Evolutionary conservation across 2,113 vertebrate species (phyloP).

Genomic region (Ceyx cyanopectus): DNA sequence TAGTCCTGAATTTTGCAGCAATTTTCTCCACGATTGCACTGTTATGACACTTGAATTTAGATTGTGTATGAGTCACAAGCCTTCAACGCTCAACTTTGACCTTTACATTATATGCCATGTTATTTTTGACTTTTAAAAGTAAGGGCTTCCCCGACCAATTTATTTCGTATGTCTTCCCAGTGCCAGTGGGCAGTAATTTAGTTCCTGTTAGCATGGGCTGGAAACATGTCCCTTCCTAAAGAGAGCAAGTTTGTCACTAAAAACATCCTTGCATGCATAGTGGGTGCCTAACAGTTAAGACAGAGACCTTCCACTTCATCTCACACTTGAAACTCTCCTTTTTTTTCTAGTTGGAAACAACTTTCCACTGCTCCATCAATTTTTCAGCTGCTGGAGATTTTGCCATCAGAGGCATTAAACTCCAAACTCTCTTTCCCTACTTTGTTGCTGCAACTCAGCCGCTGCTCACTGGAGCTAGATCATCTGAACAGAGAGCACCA

Average conservation of each 20-base stretch:
- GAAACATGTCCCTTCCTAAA: background rate
- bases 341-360: background rate
- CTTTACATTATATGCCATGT: background rate
- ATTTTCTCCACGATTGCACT: conserved; percentile 24
- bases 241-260: background rate
- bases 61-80: background rate
- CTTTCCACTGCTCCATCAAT: background rate
- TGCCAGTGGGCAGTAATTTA: background rate
- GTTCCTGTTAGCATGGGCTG: background rate
- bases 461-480: background rate
- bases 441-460: background rate
- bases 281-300: background rate
- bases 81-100: background rate
- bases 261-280: background rate
- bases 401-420: background rate
- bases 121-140: conserved; percentile 23
- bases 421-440: background rate
- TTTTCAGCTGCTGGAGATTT: background rate
- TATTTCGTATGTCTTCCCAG: background rate
- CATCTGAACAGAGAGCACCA: background rate
- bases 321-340: background rate
- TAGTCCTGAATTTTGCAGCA: conserved; percentile 14
- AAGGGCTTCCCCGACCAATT: background rate
- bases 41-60: conserved; percentile 13
- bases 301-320: background rate